These are phyloP conservation scores for Anser cygnoides DNA, from an alignment of 2,113 vertebrate genomes.

Conservation along the genomic window DNA sequence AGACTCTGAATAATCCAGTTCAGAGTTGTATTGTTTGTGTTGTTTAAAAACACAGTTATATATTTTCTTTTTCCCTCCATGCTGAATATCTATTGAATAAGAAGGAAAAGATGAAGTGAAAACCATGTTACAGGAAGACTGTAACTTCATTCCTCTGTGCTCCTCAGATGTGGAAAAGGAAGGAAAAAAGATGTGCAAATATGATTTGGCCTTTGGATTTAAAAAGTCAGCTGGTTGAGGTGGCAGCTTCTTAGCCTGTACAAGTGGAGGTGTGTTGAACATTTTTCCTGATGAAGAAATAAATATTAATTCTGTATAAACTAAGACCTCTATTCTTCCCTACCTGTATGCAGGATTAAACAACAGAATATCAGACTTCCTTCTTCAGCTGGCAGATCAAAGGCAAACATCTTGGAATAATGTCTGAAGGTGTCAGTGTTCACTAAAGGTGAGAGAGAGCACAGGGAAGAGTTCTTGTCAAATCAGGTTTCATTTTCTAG, in stretches of 20 bases:
- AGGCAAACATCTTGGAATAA: neutral
- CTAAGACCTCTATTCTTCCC: neutral
- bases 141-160: neutral
- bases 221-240: neutral
- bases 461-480: slow-evolving; percentile 6
- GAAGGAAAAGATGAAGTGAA: neutral
- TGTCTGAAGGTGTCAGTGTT: slow-evolving; percentile 57
- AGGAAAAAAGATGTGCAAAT: neutral
- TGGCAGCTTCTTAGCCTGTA: neutral
- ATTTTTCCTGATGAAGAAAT: neutral
- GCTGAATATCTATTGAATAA: neutral
- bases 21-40: neutral
- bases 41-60: neutral
- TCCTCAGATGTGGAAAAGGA: neutral
- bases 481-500: slow-evolving; percentile 57
- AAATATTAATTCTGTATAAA: neutral
- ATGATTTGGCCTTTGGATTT: neutral
- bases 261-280: neutral
- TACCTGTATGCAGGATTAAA: neutral
- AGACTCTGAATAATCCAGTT: neutral
- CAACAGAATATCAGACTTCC: neutral
- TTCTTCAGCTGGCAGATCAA: neutral
- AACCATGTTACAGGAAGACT: neutral
- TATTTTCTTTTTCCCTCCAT: neutral
- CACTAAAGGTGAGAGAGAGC: slow-evolving; percentile 13